Conservation (phyloP, 2,888 invertebrate genomes). For the Philereme vetulata region DNA sequence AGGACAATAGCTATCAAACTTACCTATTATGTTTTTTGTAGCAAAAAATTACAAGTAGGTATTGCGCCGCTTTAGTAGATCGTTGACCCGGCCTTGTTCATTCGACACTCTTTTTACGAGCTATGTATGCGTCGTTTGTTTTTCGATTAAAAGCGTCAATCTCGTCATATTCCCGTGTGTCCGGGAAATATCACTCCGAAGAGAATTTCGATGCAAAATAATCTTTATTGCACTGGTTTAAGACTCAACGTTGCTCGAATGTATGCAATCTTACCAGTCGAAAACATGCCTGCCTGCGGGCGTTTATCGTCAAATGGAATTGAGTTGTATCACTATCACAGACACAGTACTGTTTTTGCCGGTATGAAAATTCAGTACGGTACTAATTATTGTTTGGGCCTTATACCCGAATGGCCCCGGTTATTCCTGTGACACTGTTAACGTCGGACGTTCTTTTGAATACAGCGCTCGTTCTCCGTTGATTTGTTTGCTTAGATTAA, state of each 20-base stretch:
- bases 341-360: no score
- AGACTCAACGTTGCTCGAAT: not conserved
- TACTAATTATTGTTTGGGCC: constrained; percentile 5
- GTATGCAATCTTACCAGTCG: not conserved
- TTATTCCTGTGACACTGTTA: constrained; percentile 38
- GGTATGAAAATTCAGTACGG: not conserved
- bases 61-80: constrained; percentile 42
- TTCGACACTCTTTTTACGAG: constrained; percentile 31
- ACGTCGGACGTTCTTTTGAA: constrained; percentile 50
- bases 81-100: constrained; percentile 31
- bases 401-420: constrained; percentile 32
- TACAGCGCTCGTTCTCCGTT: constrained; percentile 48
- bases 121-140: constrained; percentile 58
- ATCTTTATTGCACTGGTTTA: not conserved
- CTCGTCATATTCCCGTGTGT: constrained; percentile 34
- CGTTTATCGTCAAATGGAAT: not conserved
- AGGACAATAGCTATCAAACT: constrained; percentile 6
- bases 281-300: not conserved
- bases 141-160: constrained; percentile 63
- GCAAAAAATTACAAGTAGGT: constrained; percentile 35
- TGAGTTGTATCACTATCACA: no score
- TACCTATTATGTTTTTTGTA: constrained; percentile 25
- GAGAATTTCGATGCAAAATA: not conserved
- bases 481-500: constrained; percentile 57
- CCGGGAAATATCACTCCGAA: constrained; percentile 17